Conservation (phyloP, 1,140 invertebrate genomes). For the Rhynchophorus ferrugineus region DNA sequence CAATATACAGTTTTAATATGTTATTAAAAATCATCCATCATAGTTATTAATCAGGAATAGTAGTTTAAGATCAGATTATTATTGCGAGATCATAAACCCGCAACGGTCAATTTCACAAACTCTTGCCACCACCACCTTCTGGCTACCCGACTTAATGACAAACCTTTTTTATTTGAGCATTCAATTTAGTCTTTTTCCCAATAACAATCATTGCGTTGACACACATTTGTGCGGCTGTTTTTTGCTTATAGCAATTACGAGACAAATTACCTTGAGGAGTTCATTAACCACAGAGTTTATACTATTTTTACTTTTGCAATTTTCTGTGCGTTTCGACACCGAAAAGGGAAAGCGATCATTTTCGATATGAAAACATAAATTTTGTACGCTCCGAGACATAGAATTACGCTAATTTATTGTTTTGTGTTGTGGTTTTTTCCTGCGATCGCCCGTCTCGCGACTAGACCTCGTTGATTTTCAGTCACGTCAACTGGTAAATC, state of each 20-base stretch:
- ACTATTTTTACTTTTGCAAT: slow-evolving; percentile 25
- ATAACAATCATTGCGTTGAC: slow-evolving; percentile 17
- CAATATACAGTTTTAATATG: too few species aligned
- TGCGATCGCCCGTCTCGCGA: not conserved
- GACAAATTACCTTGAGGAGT: slow-evolving; percentile 21
- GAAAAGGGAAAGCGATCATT: slow-evolving; percentile 26
- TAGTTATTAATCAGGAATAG: too few species aligned
- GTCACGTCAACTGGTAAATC: not conserved
- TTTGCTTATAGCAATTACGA: slow-evolving; percentile 19
- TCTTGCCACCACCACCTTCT: too few species aligned
- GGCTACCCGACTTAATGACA: too few species aligned
- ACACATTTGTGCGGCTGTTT: slow-evolving; percentile 20
- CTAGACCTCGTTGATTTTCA: slow-evolving; percentile 5
- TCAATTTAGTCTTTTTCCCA: slow-evolving; percentile 16
- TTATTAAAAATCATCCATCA: too few species aligned
- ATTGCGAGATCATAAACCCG: too few species aligned
- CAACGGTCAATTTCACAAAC: too few species aligned
- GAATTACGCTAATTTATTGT: slow-evolving; percentile 17
- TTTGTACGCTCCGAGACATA: slow-evolving; percentile 10
- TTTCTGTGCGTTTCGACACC: slow-evolving; percentile 17
- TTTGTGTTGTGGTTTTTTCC: slow-evolving; percentile 8
- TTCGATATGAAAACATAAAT: slow-evolving; percentile 25
- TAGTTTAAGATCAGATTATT: too few species aligned
- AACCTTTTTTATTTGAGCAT: slow-evolving; percentile 5
- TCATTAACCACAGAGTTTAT: slow-evolving; percentile 24